Evolutionary conservation across 2,113 vertebrate genomes (phyloP).

Genomic region (Eptesicus fuscus): DNA sequence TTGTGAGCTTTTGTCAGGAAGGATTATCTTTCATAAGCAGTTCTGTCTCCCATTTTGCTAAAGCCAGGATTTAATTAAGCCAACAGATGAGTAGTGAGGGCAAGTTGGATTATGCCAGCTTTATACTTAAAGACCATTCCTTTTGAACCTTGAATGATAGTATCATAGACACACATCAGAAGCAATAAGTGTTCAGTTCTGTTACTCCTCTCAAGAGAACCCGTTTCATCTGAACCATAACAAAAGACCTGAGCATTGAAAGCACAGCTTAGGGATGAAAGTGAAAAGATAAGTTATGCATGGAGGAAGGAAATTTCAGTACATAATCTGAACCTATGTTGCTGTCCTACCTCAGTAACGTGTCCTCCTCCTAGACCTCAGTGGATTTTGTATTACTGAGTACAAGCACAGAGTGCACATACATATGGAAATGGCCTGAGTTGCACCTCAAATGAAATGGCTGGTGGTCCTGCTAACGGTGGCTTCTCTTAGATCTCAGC

Average conservation of each 20-base stretch:
- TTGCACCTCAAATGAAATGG: not conserved
- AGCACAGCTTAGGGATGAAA: not conserved
- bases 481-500: not conserved
- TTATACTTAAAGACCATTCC: not conserved
- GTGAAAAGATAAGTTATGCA: not conserved
- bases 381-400: not conserved
- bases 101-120: not conserved
- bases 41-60: conserved; percentile 16
- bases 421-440: not conserved
- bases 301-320: not conserved
- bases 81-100: not conserved
- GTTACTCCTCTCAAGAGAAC: not conserved
- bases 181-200: not conserved
- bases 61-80: conserved; percentile 25
- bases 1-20: not conserved
- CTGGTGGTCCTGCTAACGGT: not conserved
- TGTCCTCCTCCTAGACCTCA: not conserved
- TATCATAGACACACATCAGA: not conserved
- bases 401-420: not conserved
- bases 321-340: not conserved
- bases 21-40: not conserved
- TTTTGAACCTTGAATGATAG: not conserved
- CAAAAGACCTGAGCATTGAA: conserved; percentile 54
- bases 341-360: not conserved
- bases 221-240: conserved; percentile 33